Base-by-base conservation (phyloP, 2,113 vertebrate species). In the Poecile atricapillus region DNA sequence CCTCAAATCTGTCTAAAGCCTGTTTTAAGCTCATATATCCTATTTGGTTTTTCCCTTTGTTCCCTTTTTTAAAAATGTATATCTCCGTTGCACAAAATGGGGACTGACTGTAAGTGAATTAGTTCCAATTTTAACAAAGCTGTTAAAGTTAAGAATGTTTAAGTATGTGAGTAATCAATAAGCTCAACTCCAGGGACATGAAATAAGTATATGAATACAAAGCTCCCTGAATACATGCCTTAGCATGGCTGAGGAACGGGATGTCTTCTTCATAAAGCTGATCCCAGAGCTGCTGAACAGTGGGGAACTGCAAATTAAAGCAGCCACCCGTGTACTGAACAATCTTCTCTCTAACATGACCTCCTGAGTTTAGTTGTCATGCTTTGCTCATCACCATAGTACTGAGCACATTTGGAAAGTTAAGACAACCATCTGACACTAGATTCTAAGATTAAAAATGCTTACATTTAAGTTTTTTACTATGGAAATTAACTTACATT, bases 141-240 rank as follows among this genome's bases (percentile, higher is more conserved):
- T 75, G 56, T 86, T 83, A 33, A 87, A 78, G 31, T 73, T 75
- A 64, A 78, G 41, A 35, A 35, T 28, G 44, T 78, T 87, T 75
- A 89, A 92, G 31, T 35, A 52, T 41, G 39, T 76, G 70, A 79
- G 44, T 56, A 82, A 91, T 94, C 92, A 68, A 84, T 60, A 87
- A 87, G 30, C 41, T 78, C 74, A 64, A 2, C 70, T 89, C 81
- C 62, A 79, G 78, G 44, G 60, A 79, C 31, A 28, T 21, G 39
- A 87, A 87, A 82, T 53, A 89, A 91, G 55, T 6, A 23, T 53
- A 27, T n/a, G 79, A 69, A 67, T 30, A 58, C 49, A 55, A 67
- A 77, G 27, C 7, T 87, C 47, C 53, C 70, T 47, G 37, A 73
- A 56, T 39, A 41, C 28, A 20, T 23, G 53, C 46, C 59, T 82